A percentile compares a stretch with the other conserved stretches of the same genome.
phyloP scores from a whole-genome alignment of 2,113 vertebrate genomes.

The Pteropus alecto region DNA sequence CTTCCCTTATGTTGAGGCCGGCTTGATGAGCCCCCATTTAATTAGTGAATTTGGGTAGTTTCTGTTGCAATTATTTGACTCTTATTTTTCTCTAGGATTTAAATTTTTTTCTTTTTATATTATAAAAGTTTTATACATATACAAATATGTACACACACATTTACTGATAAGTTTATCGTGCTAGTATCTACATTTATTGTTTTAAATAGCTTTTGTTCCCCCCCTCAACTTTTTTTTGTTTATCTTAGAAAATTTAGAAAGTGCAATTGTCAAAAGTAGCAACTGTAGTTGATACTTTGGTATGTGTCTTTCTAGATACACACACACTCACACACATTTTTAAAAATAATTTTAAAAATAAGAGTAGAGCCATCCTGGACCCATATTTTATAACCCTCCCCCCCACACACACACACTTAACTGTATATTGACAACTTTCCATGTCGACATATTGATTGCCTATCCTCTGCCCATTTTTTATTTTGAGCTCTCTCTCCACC shows the following conservation, averaged over 20 bases:
- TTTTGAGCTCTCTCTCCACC: neutral
- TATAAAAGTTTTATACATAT: neutral
- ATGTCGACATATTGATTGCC: too few relatives aligned
- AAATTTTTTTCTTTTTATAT: neutral
- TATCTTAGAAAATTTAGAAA: conserved; percentile 36
- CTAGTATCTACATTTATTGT: neutral
- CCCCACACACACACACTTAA: too few relatives aligned
- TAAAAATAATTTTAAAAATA: neutral
- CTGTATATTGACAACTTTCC: neutral
- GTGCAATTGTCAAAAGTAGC: neutral
- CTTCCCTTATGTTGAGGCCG: neutral
- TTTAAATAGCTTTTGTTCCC: neutral
- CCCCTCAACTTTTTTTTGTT: neutral
- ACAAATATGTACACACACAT: neutral
- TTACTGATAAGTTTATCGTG: neutral
- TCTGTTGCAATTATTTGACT: neutral
- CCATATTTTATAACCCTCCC: neutral
- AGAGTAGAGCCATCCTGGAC: neutral
- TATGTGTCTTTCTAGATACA: neutral
- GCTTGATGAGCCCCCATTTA: neutral
- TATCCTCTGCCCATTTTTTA: neutral
- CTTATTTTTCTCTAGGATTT: neutral
- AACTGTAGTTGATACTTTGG: neutral
- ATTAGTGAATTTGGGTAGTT: neutral
- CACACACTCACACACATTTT: neutral